Evolutionary conservation across 2,888 invertebrate species (phyloP).

Genomic region (Pelosia muscerda): DNA sequence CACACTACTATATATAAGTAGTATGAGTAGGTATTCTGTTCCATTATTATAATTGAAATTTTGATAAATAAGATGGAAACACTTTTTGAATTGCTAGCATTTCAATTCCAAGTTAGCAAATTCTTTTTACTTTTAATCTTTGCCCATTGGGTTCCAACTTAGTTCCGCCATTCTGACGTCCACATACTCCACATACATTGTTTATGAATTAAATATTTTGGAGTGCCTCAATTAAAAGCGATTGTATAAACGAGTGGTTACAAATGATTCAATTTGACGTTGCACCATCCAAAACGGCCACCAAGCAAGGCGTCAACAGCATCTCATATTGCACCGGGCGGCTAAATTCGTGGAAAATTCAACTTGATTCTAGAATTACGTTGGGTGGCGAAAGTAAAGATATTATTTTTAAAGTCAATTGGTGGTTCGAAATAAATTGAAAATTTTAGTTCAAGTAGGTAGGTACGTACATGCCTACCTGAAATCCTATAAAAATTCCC

Average conservation of each 20-base stretch:
- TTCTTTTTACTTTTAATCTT: too few species aligned
- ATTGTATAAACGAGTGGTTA: constrained; percentile 18
- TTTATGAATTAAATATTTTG: neutral
- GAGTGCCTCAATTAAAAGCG: constrained; percentile 3
- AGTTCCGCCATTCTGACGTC: too few species aligned
- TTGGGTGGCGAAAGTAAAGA: constrained; percentile 68
- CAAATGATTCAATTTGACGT: constrained; percentile 51
- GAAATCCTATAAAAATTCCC: neutral
- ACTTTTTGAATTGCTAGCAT: too few species aligned
- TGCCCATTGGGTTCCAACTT: too few species aligned
- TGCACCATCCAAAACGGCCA: constrained; percentile 68
- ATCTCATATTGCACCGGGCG: constrained; percentile 71
- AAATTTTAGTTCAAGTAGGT: too few species aligned
- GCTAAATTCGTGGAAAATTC: constrained; percentile 74
- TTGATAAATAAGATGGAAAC: too few species aligned
- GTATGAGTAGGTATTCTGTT: too few species aligned
- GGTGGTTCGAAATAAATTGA: neutral
- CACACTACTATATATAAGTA: too few species aligned
- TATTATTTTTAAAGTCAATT: constrained; percentile 52
- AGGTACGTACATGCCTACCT: too few species aligned
- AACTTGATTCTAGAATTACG: constrained; percentile 73
- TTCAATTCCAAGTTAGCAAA: too few species aligned
- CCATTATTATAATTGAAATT: too few species aligned
- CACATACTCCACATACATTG: neutral
- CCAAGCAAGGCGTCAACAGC: constrained; percentile 64